These are phyloP conservation scores for Proterorhinus semilunaris DNA, from an alignment of 2,113 vertebrate genomes.

Conservation along the genomic window DNA sequence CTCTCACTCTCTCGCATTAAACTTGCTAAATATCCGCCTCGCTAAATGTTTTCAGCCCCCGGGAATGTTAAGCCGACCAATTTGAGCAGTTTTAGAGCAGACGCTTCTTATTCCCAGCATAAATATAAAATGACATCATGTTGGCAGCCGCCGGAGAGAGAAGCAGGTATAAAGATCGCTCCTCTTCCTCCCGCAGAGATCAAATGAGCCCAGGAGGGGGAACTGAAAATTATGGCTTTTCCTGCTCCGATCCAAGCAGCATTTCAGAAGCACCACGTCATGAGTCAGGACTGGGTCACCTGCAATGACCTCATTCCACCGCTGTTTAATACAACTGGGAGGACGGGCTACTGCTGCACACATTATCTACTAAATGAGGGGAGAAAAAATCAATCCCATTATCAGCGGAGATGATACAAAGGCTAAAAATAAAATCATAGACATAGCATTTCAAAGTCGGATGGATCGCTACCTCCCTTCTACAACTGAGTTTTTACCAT, in stretches of 20 bases:
- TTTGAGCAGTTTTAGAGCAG: constrained; percentile 1
- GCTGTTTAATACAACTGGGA: constrained; percentile 40
- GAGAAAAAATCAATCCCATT: neutral
- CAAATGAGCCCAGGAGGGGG: constrained; percentile 59
- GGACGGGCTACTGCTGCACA: constrained; percentile 34
- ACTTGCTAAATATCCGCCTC: constrained; percentile 28
- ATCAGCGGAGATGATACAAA: neutral
- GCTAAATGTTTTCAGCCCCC: constrained; percentile 41
- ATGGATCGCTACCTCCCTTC: too few species aligned
- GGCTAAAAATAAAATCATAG: neutral
- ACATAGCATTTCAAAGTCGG: neutral
- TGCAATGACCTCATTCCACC: constrained; percentile 57
- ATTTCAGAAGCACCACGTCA: constrained; percentile 58
- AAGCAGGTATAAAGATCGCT: constrained; percentile 61
- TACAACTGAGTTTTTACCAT: too few species aligned
- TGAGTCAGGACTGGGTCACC: constrained; percentile 65
- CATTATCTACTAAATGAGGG: constrained; percentile 9
- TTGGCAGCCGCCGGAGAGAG: constrained; percentile 28
- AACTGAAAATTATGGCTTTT: constrained; percentile 49
- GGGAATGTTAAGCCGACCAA: constrained; percentile 42
- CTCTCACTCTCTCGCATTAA: constrained; percentile 38
- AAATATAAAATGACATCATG: constrained; percentile 68
- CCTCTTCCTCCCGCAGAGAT: constrained; percentile 54
- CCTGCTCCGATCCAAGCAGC: constrained; percentile 51
- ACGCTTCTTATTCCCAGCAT: constrained; percentile 54